Evolutionary conservation across 2,888 invertebrate species (phyloP).

Genomic region (Siphlonurus alternatus): DNA sequence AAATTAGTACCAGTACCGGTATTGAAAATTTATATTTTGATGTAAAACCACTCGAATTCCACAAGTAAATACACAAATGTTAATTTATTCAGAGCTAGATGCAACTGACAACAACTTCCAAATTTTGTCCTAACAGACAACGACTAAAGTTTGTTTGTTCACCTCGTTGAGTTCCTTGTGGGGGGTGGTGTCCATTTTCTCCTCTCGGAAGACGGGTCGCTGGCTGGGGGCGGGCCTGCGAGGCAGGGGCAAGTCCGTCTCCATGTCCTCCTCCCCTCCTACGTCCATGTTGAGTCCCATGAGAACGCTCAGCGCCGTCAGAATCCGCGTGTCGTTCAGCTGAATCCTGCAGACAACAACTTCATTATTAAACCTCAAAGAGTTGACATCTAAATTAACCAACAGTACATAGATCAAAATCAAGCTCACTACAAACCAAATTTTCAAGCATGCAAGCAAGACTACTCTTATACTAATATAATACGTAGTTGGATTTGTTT

Average conservation of each 20-base stretch:
- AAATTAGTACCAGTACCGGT: too few relatives aligned
- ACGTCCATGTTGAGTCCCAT: constrained; percentile 37
- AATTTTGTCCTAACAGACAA: not conserved
- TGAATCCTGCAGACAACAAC: constrained; percentile 22
- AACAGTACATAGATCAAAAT: too few relatives aligned
- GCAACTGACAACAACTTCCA: too few relatives aligned
- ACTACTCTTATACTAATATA: too few relatives aligned
- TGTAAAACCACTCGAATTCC: too few relatives aligned
- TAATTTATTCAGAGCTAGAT: too few relatives aligned
- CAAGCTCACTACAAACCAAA: too few relatives aligned
- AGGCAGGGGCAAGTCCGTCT: constrained; percentile 29
- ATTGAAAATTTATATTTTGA: too few relatives aligned
- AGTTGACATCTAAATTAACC: too few relatives aligned
- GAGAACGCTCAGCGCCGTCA: constrained; percentile 51
- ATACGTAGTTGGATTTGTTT: too few relatives aligned
- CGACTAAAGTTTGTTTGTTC: not conserved
- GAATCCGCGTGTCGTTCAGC: constrained; percentile 45
- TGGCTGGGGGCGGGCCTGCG: constrained; percentile 26
- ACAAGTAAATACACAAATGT: too few relatives aligned
- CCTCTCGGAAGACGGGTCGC: constrained; percentile 23
- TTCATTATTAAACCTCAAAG: not conserved
- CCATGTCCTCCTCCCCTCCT: constrained; percentile 32
- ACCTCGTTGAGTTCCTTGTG: not conserved
- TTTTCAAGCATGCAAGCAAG: too few relatives aligned
- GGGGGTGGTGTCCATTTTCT: constrained; percentile 14